These are phyloP conservation scores for Aspidiotus destructor DNA, from an alignment of 2,888 invertebrate genomes.

Conservation along the genomic window DNA sequence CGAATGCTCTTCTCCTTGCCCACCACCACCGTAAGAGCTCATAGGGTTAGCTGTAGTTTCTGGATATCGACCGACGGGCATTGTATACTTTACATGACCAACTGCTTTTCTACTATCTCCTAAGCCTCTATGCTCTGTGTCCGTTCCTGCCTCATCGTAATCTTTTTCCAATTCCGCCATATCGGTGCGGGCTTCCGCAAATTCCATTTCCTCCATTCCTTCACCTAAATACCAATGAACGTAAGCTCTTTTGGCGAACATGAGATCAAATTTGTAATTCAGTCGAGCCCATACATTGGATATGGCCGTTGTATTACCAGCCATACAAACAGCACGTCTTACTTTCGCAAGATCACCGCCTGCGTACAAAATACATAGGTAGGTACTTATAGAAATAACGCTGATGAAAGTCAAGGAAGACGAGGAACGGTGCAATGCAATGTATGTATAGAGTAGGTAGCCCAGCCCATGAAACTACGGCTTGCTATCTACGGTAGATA, in stretches of 20 bases:
- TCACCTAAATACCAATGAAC: slow-evolving; percentile 33
- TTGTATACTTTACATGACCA: background rate
- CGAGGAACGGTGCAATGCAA: background rate
- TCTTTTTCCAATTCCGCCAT: slow-evolving; percentile 31
- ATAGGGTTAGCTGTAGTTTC: too few species aligned
- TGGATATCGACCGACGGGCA: too few species aligned
- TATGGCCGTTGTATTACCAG: slow-evolving; percentile 34
- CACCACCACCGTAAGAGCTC: background rate
- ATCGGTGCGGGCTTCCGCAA: slow-evolving; percentile 32
- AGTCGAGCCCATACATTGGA: slow-evolving; percentile 32
- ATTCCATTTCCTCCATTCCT: slow-evolving; percentile 34
- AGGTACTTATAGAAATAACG: too few species aligned
- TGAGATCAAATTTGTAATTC: slow-evolving; percentile 34
- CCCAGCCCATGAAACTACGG: too few species aligned
- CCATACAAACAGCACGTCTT: slow-evolving; percentile 33
- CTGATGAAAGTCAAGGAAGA: background rate
- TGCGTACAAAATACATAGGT: background rate
- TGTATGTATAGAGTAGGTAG: too few species aligned
- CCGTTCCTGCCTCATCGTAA: slow-evolving; percentile 32
- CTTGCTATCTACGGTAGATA: too few species aligned
- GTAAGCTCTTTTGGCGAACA: slow-evolving; percentile 34
- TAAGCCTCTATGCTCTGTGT: slow-evolving; percentile 1
- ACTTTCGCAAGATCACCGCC: slow-evolving; percentile 33
- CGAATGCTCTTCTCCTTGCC: background rate
- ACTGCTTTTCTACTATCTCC: too few species aligned